phyloP scores from a whole-genome alignment of 1,140 invertebrate species.

The Drosophila repleta region DNA sequence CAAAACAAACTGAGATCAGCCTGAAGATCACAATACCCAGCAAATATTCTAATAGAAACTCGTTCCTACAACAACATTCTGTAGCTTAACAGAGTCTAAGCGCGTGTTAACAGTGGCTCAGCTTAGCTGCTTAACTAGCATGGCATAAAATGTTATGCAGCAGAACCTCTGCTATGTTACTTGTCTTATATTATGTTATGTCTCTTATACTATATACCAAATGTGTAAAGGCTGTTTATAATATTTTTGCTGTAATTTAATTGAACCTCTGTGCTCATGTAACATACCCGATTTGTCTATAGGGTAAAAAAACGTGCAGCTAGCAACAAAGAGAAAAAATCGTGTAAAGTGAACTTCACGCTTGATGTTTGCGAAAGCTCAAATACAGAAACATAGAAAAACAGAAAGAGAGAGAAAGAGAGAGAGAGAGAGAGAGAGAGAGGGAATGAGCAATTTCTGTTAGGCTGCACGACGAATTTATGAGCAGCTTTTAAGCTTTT shows the following conservation, averaged over 20 bases:
- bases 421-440: not conserved
- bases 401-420: not conserved
- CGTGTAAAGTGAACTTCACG: conserved; percentile 25
- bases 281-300: not conserved
- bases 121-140: too few relatives aligned
- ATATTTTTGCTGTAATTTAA: not conserved
- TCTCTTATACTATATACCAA: not conserved
- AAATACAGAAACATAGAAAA: not conserved
- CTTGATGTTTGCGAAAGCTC: conserved; percentile 20
- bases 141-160: too few relatives aligned
- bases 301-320: not conserved
- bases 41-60: not conserved
- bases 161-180: too few relatives aligned
- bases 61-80: not conserved
- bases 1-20: not conserved
- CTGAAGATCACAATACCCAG: not conserved
- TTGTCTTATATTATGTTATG: not conserved
- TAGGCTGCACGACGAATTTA: conserved; percentile 36
- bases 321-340: conserved; percentile 1
- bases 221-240: too few relatives aligned
- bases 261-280: not conserved
- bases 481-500: conserved; percentile 15
- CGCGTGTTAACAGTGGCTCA: not conserved
- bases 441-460: conserved; percentile 3
- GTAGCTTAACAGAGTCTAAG: not conserved